These are phyloP conservation scores for Pocillopora damicornis DNA, from an alignment of 64 coral and sea anemone species.

Conservation along the genomic window DNA sequence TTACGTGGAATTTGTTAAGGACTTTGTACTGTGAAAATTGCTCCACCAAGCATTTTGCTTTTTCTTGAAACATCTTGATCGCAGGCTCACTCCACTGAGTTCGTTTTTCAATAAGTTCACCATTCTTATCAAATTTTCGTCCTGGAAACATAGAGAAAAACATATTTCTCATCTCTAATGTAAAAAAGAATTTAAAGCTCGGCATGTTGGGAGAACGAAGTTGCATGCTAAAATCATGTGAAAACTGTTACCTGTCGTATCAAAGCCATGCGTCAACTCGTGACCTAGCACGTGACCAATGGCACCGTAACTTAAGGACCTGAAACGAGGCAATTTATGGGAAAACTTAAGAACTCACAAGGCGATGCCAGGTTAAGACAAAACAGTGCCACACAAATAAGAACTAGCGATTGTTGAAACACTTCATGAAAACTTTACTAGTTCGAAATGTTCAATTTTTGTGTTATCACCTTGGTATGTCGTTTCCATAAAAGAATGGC, in stretches of 20 bases:
- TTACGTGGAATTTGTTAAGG: conserved; percentile 90
- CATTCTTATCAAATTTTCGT: conserved; percentile 91
- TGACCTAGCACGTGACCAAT: conserved; percentile 99
- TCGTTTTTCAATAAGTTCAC: conserved; percentile 74
- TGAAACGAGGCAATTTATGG: conserved; percentile 19
- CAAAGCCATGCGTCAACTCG: conserved; percentile 96
- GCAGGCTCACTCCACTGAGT: conserved; percentile 75
- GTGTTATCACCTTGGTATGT: conserved; percentile 78
- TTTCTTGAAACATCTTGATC: conserved; percentile 73
- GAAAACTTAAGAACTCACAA: too few relatives aligned
- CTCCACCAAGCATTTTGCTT: conserved; percentile 86
- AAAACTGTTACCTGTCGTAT: conserved; percentile 76
- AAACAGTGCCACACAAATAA: background rate
- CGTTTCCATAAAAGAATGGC: conserved; percentile 90
- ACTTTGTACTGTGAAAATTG: conserved; percentile 95
- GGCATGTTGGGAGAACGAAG: background rate
- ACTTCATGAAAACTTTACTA: too few relatives aligned
- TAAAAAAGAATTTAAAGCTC: background rate
- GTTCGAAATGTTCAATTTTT: too few relatives aligned
- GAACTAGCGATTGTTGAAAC: too few relatives aligned
- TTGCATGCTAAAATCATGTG: background rate
- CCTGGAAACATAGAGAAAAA: conserved; percentile 29
- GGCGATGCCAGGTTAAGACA: too few relatives aligned
- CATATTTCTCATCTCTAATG: background rate
- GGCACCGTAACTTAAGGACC: conserved; percentile 95